Evolutionary conservation across 1,140 invertebrate genomes (phyloP), one percentile per base, ranked within the genome.

Genomic region (Meteorus sp.): DNA sequence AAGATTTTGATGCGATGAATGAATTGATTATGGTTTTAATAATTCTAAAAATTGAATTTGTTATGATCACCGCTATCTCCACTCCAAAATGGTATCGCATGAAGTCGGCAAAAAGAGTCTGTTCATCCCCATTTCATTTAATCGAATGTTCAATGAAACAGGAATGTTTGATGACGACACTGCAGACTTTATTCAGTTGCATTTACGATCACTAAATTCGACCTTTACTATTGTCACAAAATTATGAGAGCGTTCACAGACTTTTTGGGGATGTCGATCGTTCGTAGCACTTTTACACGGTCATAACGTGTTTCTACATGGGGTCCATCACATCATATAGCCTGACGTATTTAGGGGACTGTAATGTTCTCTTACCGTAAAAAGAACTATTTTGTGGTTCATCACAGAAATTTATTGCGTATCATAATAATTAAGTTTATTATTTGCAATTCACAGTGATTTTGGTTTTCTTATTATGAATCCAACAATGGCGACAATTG

Each of bases 251-350:
- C 22, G 3, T 15, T 25, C 27, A 17, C 4, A 43, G 4, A 7
- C 15, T 33, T 43, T 4, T 27, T 15, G 4, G 9, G n/a, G 25
- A 22, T 31, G 6, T 50, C 1, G 23, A 2, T 2, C 11, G 6
- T 54, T 22, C 9, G 29, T 54, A 2, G 35, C 25, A 41, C 58
- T 60, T 60, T 54, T 48, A 60, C 58, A 60, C n/a, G 58, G 41
- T 54, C 58, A 55, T 60, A 60, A 60, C 25, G 35, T 54, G 22
- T 29, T 47, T n/a, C n/a, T 27, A 33, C 51, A 55, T 35, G 33
- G 48, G 47, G n/a, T n/a, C 50, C 27, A 60, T 60, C 58, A 50
- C n/a, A n/a, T n/a, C n/a, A n/a, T n/a, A n/a, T n/a, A n/a, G n/a
- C n/a, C n/a, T n/a, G 56, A 59, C 25, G 8, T 8, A 31, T 31